Percentiles rank a stretch among this genome's conserved stretches.
These are phyloP conservation scores for Sarcophilus harrisii DNA, from an alignment of 2,797 vertebrate species.

Conservation along the genomic window DNA sequence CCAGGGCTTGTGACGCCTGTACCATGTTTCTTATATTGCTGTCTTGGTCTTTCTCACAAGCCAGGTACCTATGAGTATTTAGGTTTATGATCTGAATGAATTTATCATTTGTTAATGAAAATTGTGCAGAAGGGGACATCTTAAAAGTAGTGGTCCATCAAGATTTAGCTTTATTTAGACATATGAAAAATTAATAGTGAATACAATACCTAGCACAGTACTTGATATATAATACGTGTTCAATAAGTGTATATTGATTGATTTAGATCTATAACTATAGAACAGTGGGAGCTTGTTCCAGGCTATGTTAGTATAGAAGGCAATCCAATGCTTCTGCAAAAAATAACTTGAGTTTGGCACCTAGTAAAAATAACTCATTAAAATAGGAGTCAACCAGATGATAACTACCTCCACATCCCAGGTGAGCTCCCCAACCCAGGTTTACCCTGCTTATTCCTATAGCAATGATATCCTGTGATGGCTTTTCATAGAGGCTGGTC, in stretches of 20 bases:
- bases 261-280: background rate
- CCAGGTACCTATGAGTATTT: background rate
- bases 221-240: background rate
- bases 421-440: background rate
- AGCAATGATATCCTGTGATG: background rate
- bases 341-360: background rate
- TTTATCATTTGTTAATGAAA: constrained; percentile 39
- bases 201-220: background rate
- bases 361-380: background rate
- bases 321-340: background rate
- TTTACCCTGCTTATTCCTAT: background rate
- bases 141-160: background rate
- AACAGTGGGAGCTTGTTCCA: background rate
- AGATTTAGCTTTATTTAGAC: constrained; percentile 22
- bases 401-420: background rate
- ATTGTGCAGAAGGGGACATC: background rate
- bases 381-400: background rate
- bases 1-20: background rate
- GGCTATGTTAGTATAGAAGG: background rate
- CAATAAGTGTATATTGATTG: background rate
- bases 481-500: background rate
- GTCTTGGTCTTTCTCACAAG: background rate
- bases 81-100: constrained; percentile 28
- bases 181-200: background rate
- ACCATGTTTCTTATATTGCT: background rate